These are phyloP conservation scores for Melopsittacus undulatus DNA, from an alignment of 2,797 vertebrate species.

Conservation along the genomic window DNA sequence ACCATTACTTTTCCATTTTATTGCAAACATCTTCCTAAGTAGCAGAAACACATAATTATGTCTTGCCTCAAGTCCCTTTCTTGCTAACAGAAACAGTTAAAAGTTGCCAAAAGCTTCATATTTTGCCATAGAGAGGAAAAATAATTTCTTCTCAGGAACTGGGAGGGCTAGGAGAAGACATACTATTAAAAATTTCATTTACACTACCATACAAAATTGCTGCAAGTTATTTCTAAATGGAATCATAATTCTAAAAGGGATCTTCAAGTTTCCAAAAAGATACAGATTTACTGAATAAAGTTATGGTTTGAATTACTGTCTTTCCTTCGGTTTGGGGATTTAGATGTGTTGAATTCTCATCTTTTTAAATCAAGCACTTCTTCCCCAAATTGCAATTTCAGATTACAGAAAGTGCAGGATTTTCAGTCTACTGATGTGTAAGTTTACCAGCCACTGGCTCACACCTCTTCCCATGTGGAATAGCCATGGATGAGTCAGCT, in stretches of 20 bases:
- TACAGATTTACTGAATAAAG: neutral
- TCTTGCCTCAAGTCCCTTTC: neutral
- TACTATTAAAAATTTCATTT: neutral
- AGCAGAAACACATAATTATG: neutral
- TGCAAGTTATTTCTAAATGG: neutral
- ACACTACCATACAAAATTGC: neutral
- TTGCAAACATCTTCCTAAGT: neutral
- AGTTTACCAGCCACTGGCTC: neutral
- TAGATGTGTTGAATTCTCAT: neutral
- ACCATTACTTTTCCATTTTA: neutral
- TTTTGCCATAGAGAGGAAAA: neutral
- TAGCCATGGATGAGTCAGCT: fast-evolving
- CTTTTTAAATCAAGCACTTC: neutral
- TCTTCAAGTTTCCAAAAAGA: neutral
- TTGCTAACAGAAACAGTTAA: neutral
- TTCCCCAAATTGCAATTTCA: neutral
- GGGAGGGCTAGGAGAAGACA: neutral
- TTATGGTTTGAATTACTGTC: neutral
- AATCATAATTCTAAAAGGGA: neutral
- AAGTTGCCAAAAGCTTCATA: neutral
- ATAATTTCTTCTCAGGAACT: neutral
- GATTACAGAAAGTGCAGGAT: neutral
- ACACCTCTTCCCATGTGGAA: neutral
- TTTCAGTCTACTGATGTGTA: neutral
- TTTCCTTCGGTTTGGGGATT: neutral